Conservation (phyloP, 2,113 vertebrate species). For the Blennius ocellaris region DNA sequence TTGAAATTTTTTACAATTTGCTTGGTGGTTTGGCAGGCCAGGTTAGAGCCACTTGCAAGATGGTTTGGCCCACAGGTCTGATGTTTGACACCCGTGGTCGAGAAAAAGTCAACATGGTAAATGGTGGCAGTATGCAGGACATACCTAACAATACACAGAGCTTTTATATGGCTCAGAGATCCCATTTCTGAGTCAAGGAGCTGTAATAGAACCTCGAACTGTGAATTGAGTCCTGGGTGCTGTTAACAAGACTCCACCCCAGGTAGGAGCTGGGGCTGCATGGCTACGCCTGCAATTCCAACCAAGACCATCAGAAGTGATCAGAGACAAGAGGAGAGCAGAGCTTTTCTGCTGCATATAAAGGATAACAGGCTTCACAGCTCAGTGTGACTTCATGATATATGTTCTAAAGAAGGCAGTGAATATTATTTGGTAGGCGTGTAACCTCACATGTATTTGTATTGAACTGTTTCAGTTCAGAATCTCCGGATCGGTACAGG, state of each 20-base stretch:
- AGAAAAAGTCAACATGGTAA: constrained; percentile 50
- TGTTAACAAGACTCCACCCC: constrained; percentile 52
- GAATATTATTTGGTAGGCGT: constrained; percentile 3
- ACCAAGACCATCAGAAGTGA: constrained; percentile 44
- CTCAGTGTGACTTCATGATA: background rate
- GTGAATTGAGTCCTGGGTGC: constrained; percentile 44
- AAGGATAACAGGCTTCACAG: constrained; percentile 18
- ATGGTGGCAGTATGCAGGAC: constrained; percentile 16
- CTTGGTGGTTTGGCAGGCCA: no score
- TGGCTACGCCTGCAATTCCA: constrained; percentile 29
- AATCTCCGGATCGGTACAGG: no score
- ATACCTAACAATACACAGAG: constrained; percentile 41
- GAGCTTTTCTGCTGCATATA: constrained; percentile 19
- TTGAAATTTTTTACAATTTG: no score
- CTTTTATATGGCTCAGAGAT: constrained; percentile 33
- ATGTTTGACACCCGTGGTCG: no score
- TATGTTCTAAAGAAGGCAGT: constrained; percentile 17
- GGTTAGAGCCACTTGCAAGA: no score
- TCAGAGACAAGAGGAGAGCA: constrained; percentile 41
- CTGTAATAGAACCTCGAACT: constrained; percentile 37
- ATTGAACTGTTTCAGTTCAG: no score
- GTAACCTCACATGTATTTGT: no score
- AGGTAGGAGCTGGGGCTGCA: constrained; percentile 36
- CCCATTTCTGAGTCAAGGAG: constrained; percentile 57
- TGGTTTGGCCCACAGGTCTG: no score